These are phyloP conservation scores for Hesperophylax magnus DNA, from an alignment of 1,140 invertebrate species.

Conservation along the genomic window DNA sequence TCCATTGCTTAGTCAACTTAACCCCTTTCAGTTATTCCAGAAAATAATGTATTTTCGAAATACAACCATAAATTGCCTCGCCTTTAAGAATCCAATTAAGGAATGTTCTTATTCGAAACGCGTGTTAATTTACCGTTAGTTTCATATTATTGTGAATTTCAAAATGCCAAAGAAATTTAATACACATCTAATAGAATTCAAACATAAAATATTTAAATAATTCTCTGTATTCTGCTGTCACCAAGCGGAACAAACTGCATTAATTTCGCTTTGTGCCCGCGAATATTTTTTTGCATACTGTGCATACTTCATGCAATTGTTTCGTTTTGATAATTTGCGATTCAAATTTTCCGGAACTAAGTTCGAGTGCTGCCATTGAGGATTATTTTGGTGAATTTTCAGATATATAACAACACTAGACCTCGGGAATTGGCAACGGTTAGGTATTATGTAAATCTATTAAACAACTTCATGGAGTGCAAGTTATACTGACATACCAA, in stretches of 20 bases:
- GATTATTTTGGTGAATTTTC: not conserved
- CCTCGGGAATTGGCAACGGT: too few relatives aligned
- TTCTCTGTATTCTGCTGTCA: not conserved
- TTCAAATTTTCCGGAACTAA: conserved; percentile 1
- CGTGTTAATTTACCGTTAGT: not conserved
- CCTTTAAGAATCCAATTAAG: not conserved
- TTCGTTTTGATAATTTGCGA: conserved; percentile 22
- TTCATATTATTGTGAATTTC: too few relatives aligned
- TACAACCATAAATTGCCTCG: not conserved
- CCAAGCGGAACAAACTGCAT: conserved; percentile 9
- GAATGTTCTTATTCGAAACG: not conserved
- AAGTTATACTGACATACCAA: too few relatives aligned
- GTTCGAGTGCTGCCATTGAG: conserved; percentile 6
- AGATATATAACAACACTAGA: too few relatives aligned
- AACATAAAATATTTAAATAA: too few relatives aligned
- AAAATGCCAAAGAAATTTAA: too few relatives aligned
- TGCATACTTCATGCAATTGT: not conserved
- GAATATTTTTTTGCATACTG: conserved; percentile 17
- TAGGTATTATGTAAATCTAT: too few relatives aligned
- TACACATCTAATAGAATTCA: too few relatives aligned
- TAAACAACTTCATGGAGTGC: too few relatives aligned
- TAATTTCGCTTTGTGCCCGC: not conserved
- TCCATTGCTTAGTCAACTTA: too few relatives aligned
- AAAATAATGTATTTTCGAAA: not conserved
- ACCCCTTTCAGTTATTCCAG: too few relatives aligned